Evolutionary conservation across 2,797 vertebrate species (phyloP).

Genomic region (Hoplostethus mediterraneus): DNA sequence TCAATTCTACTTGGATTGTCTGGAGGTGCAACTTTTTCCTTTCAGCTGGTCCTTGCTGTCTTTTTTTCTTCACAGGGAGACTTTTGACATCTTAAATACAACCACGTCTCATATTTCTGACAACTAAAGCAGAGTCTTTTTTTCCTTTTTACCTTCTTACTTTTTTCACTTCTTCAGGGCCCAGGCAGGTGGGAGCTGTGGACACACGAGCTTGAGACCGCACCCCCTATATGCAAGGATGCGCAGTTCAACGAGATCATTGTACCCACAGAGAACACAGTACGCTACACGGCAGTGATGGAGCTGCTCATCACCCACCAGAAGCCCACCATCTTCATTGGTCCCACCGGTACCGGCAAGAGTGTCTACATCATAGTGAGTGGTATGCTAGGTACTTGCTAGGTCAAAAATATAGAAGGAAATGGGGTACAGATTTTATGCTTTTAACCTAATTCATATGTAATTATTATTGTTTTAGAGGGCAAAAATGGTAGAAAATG

Average conservation of each 20-base stretch:
- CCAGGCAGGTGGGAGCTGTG: constrained; percentile 91
- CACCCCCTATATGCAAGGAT: constrained; percentile 85
- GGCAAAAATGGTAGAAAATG: neutral
- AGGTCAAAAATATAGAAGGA: too few species aligned
- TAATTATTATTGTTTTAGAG: neutral
- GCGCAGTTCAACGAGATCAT: constrained; percentile 93
- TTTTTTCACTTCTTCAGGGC: constrained; percentile 76
- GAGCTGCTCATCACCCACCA: constrained; percentile 89
- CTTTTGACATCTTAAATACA: neutral
- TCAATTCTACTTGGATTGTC: neutral
- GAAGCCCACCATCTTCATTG: constrained; percentile 91
- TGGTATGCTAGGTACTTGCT: constrained; percentile 31
- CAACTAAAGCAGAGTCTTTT: neutral
- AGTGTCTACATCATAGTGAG: constrained; percentile 93
- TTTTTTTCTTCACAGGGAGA: neutral
- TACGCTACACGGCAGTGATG: constrained; percentile 90
- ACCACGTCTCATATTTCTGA: neutral
- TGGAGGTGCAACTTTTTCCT: neutral
- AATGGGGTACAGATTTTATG: too few species aligned
- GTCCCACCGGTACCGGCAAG: constrained; percentile 94
- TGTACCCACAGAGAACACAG: constrained; percentile 92
- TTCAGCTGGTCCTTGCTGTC: neutral
- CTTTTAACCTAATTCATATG: too few species aligned
- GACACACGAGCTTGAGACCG: constrained; percentile 84
- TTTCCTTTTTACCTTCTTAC: neutral